phyloP scores from a whole-genome alignment of 2,797 vertebrate genomes.

The Phylloscopus collybita region DNA sequence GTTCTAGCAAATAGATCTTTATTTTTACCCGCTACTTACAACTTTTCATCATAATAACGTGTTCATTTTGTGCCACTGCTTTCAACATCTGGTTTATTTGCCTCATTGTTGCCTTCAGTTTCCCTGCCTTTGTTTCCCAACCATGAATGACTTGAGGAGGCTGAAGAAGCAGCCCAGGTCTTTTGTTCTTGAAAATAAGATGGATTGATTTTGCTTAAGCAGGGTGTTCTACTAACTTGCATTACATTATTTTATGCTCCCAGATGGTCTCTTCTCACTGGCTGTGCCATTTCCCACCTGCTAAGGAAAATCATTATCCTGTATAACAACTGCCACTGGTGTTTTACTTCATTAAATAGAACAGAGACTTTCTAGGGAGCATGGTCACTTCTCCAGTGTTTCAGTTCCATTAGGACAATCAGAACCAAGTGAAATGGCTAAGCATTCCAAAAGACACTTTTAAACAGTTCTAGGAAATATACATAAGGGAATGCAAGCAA shows the following conservation, averaged over 20 bases:
- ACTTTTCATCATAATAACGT: not conserved
- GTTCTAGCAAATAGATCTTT: not conserved
- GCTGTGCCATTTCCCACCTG: not conserved
- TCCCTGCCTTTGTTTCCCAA: not conserved
- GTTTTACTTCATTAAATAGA: not conserved
- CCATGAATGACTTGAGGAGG: conserved; percentile 31
- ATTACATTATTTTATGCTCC: not conserved
- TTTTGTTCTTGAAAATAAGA: conserved; percentile 44
- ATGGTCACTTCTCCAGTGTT: not conserved
- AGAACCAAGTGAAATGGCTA: not conserved
- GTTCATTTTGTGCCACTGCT: not conserved
- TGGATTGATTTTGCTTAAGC: conserved; percentile 3
- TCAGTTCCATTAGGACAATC: conserved; percentile 4
- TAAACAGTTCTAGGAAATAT: not conserved
- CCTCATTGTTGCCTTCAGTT: not conserved
- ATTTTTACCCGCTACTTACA: not conserved
- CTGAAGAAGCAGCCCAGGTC: conserved; percentile 9
- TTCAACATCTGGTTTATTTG: conserved; percentile 19
- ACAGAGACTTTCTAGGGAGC: not conserved
- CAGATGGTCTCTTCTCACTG: not conserved
- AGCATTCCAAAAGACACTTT: not conserved
- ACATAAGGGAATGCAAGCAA: not conserved
- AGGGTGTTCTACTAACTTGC: not conserved
- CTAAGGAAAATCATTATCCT: not conserved
- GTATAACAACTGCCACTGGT: not conserved